A percentile compares a stretch with the other conserved stretches of the same genome.
Conservation (phyloP, 2,113 vertebrate genomes). For the Cheirogaleus medius region DNA sequence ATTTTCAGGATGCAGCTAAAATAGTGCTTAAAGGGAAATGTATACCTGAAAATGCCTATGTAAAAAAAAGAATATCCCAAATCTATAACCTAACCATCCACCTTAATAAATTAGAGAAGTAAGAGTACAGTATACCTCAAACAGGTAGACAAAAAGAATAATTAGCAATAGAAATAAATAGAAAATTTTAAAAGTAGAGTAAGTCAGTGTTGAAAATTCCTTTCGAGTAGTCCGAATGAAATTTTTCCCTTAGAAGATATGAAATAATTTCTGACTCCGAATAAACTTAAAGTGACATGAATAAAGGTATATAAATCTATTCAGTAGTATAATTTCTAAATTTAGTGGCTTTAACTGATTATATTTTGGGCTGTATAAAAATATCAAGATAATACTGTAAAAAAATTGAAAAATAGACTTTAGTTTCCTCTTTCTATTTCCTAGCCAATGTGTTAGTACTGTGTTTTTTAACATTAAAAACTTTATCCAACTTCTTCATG, state of each 20-base stretch:
- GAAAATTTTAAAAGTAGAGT: too few species aligned
- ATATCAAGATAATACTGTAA: neutral
- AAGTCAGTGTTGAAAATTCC: neutral
- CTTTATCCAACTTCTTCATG: neutral
- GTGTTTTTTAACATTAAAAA: slow-evolving; percentile 5
- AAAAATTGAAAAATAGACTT: neutral
- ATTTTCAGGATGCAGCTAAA: too few species aligned
- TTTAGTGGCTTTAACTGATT: neutral
- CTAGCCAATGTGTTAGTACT: neutral
- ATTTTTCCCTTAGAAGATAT: neutral
- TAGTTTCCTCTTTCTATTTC: neutral
- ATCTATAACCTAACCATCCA: too few species aligned
- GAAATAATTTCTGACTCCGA: neutral
- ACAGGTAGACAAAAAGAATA: too few species aligned
- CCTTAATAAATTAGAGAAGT: too few species aligned
- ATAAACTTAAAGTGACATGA: neutral
- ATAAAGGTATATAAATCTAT: neutral
- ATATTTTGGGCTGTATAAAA: neutral
- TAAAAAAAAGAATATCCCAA: too few species aligned
- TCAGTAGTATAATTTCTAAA: neutral
- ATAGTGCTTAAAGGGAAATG: too few species aligned
- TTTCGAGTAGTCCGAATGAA: neutral
- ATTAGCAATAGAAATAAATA: too few species aligned
- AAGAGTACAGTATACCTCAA: too few species aligned
- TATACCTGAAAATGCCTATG: too few species aligned